Evolutionary conservation across 2,113 vertebrate species (phyloP).

Genomic region (rat (Rattus norvegicus)): GRCr8 NC_086021.1:133769501-133770000

Average conservation of each 20-base stretch:
- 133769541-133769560: slow-evolving; percentile 22
- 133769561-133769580: slow-evolving; percentile 39
- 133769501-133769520: slow-evolving; percentile 42
- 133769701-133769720: not conserved
- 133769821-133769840: slow-evolving; percentile 32
- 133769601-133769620: not conserved
- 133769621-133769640: not conserved
- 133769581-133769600: not conserved
- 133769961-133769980: not conserved
- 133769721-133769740: slow-evolving; percentile 12
- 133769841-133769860: slow-evolving; percentile 42
- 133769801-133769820: not conserved
- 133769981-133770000: not conserved
- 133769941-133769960: not conserved
- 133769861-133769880: slow-evolving; percentile 22
- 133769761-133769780: slow-evolving; percentile 6
- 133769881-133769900: not conserved
- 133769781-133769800: slow-evolving; percentile 33
- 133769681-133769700: not conserved
- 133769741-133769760: not conserved
- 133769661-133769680: not conserved
- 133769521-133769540: not conserved
- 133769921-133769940: not conserved
- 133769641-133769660: not conserved
- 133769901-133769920: not conserved